Percentiles rank a stretch among this genome's conserved stretches.
Conservation (phyloP, 2,797 vertebrate species). For the Diceros bicornis region DNA sequence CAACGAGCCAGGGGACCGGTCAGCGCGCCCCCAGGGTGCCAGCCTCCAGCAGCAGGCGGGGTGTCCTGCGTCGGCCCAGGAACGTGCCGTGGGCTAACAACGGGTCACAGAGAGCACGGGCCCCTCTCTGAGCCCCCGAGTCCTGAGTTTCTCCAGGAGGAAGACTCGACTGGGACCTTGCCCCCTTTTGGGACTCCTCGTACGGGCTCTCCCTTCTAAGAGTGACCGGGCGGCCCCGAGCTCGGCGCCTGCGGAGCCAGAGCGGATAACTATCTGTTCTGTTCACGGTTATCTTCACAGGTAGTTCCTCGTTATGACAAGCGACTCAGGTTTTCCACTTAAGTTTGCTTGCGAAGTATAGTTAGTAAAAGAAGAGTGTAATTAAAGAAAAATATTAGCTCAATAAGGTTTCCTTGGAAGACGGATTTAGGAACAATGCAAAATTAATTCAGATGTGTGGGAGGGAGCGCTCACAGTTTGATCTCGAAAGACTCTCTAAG, state of each 20-base stretch:
- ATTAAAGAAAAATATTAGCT: not conserved
- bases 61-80: fast-evolving
- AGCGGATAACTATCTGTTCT: too few relatives aligned
- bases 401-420: not conserved
- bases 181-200: not conserved
- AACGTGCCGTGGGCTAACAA: fast-evolving
- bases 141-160: not conserved
- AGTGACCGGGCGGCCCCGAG: not conserved
- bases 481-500: not conserved
- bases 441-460: not conserved
- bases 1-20: not conserved
- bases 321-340: too few relatives aligned
- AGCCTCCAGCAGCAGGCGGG: too few relatives aligned
- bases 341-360: not conserved
- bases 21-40: not conserved
- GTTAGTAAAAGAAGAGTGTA: not conserved
- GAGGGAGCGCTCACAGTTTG: too few relatives aligned
- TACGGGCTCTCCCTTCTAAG: fast-evolving
- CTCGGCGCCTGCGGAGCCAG: fast-evolving
- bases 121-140: not conserved
- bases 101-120: fast-evolving
- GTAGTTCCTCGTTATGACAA: not conserved
- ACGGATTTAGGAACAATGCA: not conserved
- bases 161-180: fast-evolving
- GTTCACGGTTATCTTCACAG: fast-evolving